phyloP scores from a whole-genome alignment of 2,113 vertebrate species.

The Sardina pilchardus region DNA sequence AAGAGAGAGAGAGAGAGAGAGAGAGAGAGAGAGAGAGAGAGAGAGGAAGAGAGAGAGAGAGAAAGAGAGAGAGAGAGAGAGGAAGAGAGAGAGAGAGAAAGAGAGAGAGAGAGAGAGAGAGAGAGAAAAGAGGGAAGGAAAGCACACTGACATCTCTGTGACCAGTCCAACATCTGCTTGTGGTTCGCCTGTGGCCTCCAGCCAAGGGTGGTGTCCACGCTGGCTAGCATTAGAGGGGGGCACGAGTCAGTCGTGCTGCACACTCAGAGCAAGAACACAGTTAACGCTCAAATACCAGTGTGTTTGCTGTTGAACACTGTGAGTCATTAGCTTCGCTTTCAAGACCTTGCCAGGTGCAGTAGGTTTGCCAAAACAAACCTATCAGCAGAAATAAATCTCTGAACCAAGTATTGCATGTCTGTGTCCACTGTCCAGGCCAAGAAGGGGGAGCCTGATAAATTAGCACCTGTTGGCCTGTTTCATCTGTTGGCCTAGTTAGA shows the following conservation, averaged over 20 bases:
- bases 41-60: not conserved
- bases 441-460: not conserved
- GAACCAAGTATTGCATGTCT: not conserved
- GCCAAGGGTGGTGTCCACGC: not conserved
- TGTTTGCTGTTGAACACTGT: not conserved
- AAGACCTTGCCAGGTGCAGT: not conserved
- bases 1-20: not conserved
- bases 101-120: not conserved
- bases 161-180: not conserved
- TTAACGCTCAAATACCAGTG: not conserved
- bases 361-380: not conserved
- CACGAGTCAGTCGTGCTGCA: not conserved
- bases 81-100: not conserved
- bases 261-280: not conserved
- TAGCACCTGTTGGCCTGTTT: not conserved
- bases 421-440: not conserved
- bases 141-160: not conserved
- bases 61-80: not conserved
- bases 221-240: not conserved
- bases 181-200: not conserved
- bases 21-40: not conserved
- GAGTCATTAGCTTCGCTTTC: not conserved
- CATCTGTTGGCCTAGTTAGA: not conserved
- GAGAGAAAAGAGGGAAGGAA: not conserved
- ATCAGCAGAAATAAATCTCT: not conserved